Evolutionary conservation across 2,797 vertebrate species (phyloP).

Genomic region (Sarcoramphus papa): DNA sequence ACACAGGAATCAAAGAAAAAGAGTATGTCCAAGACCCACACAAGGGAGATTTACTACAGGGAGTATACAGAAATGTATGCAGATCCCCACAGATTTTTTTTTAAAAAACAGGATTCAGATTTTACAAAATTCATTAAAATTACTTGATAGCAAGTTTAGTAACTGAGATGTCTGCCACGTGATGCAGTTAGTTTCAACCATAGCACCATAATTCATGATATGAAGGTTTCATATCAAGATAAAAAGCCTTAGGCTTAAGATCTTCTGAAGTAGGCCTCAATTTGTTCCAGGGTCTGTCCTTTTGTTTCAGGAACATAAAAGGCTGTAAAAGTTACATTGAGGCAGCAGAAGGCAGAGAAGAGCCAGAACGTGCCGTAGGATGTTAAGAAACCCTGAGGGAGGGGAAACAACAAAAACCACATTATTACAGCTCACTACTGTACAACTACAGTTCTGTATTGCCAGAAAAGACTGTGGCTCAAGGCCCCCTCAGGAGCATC

Average conservation of each 20-base stretch:
- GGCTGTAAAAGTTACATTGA: constrained; percentile 82
- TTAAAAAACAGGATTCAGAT: background rate
- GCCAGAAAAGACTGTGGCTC: background rate
- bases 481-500: background rate
- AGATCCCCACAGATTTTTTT: background rate
- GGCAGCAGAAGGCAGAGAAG: constrained; percentile 79
- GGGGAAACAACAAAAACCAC: background rate
- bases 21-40: background rate
- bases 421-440: background rate
- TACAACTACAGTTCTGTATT: background rate
- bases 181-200: background rate
- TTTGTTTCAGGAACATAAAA: constrained; percentile 87
- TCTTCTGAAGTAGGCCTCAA: constrained; percentile 79
- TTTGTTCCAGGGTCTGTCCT: constrained; percentile 89
- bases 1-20: background rate
- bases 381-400: constrained; percentile 75
- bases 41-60: background rate
- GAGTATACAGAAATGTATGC: background rate
- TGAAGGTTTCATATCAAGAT: background rate
- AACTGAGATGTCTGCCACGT: background rate
- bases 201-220: background rate
- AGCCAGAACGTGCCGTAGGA: constrained; percentile 89
- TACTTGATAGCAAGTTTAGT: background rate
- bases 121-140: background rate
- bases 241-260: background rate